Conservation (phyloP, 2,797 vertebrate species). For the Oophaga sylvatica region DNA sequence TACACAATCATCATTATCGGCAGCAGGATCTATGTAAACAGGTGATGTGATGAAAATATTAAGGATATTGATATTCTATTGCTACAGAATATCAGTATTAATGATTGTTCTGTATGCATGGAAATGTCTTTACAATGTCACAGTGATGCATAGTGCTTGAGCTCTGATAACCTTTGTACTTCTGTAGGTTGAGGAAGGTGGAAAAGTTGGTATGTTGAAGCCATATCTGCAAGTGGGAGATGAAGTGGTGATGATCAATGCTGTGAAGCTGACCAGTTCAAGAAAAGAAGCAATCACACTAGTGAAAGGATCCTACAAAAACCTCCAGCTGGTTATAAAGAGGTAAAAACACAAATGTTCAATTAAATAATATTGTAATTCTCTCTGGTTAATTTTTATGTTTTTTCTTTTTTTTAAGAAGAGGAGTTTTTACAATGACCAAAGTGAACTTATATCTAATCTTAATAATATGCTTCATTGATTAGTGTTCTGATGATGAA, state of each 20-base stretch:
- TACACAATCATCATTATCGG: too few relatives aligned
- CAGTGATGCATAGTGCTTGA: not conserved
- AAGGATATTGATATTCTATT: too few relatives aligned
- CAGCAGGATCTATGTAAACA: too few relatives aligned
- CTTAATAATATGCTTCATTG: too few relatives aligned
- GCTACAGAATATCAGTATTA: too few relatives aligned
- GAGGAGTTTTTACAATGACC: too few relatives aligned
- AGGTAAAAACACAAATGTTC: conserved; percentile 74
- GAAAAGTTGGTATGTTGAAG: conserved; percentile 80
- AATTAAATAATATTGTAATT: not conserved
- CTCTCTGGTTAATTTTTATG: not conserved
- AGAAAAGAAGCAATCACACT: conserved; percentile 88
- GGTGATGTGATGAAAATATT: too few relatives aligned
- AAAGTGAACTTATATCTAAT: too few relatives aligned
- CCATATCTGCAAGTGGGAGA: conserved; percentile 84
- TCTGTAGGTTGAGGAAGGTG: conserved; percentile 84
- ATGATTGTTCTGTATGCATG: not conserved
- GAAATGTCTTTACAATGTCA: not conserved
- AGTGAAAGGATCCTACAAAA: conserved; percentile 90
- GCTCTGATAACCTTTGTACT: not conserved
- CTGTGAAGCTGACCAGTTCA: conserved; percentile 85
- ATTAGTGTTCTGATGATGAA: too few relatives aligned
- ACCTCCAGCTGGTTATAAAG: conserved; percentile 83
- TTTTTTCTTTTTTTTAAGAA: not conserved
- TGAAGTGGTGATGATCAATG: conserved; percentile 86